Evolutionary conservation across 2,888 invertebrate species (phyloP), one percentile per base, ranked within the genome.

Genomic region (Malthinus flaveolus): DNA sequence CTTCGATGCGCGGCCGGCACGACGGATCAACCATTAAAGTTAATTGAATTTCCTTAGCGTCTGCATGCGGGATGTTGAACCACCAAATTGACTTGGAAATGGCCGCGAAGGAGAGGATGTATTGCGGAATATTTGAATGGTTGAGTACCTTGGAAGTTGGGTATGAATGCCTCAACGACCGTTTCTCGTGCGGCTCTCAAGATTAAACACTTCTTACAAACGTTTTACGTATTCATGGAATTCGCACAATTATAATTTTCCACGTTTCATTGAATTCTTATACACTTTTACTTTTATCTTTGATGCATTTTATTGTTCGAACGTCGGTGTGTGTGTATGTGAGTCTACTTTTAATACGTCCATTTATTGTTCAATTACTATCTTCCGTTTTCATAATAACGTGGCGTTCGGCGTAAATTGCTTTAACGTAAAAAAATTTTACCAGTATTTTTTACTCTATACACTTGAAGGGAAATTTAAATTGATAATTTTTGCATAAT

Each of bases 41-140:
- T 81, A 81, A 81, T 81, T 81, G 81, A 81, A 81, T 81, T 81
- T 79, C 78, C 79, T 76, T 70, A 70, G 75, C 75, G 76, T 75
- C 77, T 75, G 75, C 76, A 75, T 75, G 75, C 74, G 73, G 74
- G 72, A 75, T 75, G 75, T 74, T 73, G 75, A 76, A 73, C 75
- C 76, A 74, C 76, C 76, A 77, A 78, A 78, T 79, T 78, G 79
- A 79, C 78, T 78, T 77, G 76, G 78, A 78, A 78, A 78, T 78
- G 77, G 78, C 76, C 76, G 72, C 71, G 74, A 68, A 73, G 72
- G 71, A 72, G 73, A 72, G 73, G 71, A 75, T 73, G 75, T 75
- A 74, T 73, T 74, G 73, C 72, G 72, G 73, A 73, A 75, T 74
- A 75, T 76, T 72, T 73, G 74, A 74, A 75, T 74, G 73, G 73